phyloP scores from a whole-genome alignment of 2,113 vertebrate genomes.

The Damaliscus lunatus region DNA sequence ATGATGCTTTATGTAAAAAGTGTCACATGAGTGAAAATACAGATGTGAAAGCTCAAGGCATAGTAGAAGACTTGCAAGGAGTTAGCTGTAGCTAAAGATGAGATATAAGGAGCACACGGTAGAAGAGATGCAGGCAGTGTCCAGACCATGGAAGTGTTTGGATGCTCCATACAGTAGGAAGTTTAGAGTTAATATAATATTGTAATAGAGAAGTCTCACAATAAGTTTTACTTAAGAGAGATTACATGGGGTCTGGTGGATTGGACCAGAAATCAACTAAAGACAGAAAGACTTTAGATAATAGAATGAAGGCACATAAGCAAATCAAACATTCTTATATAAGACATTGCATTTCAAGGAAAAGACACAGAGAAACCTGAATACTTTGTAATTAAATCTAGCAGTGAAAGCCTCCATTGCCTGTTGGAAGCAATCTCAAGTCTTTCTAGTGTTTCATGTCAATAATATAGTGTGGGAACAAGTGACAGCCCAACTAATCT shows the following conservation, averaged over 20 bases:
- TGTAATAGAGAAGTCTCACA: neutral
- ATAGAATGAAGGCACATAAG: neutral
- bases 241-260: neutral
- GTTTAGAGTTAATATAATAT: neutral
- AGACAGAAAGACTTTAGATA: neutral
- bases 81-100: neutral
- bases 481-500: neutral
- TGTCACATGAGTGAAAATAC: neutral
- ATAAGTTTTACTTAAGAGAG: neutral
- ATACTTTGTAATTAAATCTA: neutral
- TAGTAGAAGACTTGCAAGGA: neutral
- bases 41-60: neutral
- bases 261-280: neutral
- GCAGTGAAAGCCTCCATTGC: neutral
- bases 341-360: neutral
- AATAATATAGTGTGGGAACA: neutral
- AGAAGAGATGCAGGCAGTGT: neutral
- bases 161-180: neutral
- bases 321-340: neutral
- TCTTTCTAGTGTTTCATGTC: neutral
- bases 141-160: neutral
- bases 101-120: neutral
- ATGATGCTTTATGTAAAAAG: neutral
- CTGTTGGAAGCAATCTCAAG: neutral
- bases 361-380: neutral